Evolutionary conservation across 53 echinoderm and acorn worm species (phyloP).

Genomic region (Zoroaster sp.): DNA sequence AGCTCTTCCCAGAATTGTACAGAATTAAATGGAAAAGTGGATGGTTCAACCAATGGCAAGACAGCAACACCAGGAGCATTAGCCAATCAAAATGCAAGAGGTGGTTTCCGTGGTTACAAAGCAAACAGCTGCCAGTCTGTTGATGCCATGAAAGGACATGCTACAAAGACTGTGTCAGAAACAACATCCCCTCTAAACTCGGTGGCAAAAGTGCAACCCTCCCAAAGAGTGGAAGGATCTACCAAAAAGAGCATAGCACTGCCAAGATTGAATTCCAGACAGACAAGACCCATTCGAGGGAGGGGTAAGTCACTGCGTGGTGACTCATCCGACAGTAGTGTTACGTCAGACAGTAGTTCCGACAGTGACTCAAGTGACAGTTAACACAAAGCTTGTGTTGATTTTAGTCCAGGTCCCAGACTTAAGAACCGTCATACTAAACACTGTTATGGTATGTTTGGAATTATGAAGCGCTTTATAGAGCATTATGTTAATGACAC

Average conservation of each 20-base stretch:
- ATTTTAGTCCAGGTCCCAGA: background rate
- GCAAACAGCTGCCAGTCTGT: slow-evolving; percentile 52
- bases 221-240: background rate
- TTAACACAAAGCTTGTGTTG: background rate
- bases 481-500: too few relatives aligned
- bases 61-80: background rate
- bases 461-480: too few relatives aligned
- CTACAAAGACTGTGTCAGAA: slow-evolving; percentile 3
- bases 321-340: slow-evolving; percentile 50
- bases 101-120: slow-evolving; percentile 34
- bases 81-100: background rate
- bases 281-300: background rate
- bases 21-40: background rate
- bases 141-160: slow-evolving; percentile 24
- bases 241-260: background rate
- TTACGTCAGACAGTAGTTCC: slow-evolving; percentile 56
- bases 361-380: slow-evolving; percentile 51
- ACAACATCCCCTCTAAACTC: slow-evolving; percentile 38
- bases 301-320: slow-evolving; percentile 13
- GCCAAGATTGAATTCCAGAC: slow-evolving; percentile 9
- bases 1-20: background rate
- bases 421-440: background rate
- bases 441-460: background rate
- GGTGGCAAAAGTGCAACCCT: background rate
- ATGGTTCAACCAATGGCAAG: slow-evolving; percentile 17